Base-by-base conservation (phyloP, 2,113 vertebrate species). In the Hepsetus odoe region DNA sequence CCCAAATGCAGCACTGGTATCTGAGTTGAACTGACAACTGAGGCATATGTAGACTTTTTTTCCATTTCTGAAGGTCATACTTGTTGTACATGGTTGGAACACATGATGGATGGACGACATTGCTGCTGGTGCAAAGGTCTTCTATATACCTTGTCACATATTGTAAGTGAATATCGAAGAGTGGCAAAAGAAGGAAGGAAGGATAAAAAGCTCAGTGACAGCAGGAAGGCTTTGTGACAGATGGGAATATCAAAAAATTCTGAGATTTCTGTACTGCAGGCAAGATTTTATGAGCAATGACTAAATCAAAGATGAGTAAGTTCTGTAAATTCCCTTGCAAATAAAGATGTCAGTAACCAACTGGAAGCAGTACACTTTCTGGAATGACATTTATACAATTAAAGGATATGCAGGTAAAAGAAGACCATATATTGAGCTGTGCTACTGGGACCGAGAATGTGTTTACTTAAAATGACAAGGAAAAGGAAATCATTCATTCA, bases 21-120 rank as follows among this genome's bases (percentile, higher is more conserved):
- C 74, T 75, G 65, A 72, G 35, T n/a, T 22, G 26, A 72, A 74
- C n/a, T 58, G 49, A 66, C n/a, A 49, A 30, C 28, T n/a, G 26
- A 61, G 51, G 70, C 0, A 30, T 30, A 59, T 72, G 44, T 46
- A 42, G 68, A 46, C 69, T 46, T 69, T 75, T 40, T 5, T 9
- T n/a, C 20, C 10, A 12, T 59, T 77, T 61, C 22, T 82, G 75
- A 59, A 77, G 80, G 74, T 82, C 71, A 62, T 55, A 46, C n/a
- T 18, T 53, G 38, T 61, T 68, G 67, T 53, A 46, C 26, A 33
- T 33, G 2, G 59, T 32, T 62, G 32, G 32, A 62, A 62, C 18
- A 32, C 59, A 64, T n/a, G n/a, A 53, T n/a, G n/a, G n/a, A n/a
- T n/a, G n/a, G n/a, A n/a, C n/a, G n/a, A n/a, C n/a, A n/a, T 28